phyloP scores from a whole-genome alignment of 2,797 vertebrate genomes.

The Phalloptychus januarius region DNA sequence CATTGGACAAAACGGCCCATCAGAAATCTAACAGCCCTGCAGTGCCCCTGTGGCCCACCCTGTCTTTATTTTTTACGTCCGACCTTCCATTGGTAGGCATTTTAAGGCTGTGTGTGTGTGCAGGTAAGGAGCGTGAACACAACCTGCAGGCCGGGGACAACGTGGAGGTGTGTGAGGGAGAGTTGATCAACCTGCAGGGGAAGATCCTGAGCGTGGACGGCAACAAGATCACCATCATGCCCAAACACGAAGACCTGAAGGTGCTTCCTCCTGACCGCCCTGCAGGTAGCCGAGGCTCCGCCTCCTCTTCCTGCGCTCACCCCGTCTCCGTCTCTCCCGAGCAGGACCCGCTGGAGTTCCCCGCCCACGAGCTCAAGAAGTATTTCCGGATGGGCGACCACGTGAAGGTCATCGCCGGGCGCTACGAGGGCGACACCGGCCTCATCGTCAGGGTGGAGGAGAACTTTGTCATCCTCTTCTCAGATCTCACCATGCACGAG shows the following conservation, averaged over 20 bases:
- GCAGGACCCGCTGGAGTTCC: slow-evolving; percentile 95
- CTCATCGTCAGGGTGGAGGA: slow-evolving; percentile 95
- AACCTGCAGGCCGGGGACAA: slow-evolving; percentile 96
- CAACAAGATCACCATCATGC: slow-evolving; percentile 98
- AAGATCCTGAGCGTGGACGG: slow-evolving; percentile 96
- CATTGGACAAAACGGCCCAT: too few species aligned
- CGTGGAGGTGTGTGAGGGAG: slow-evolving; percentile 96
- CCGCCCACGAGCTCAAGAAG: slow-evolving; percentile 91
- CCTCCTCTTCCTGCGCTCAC: neutral
- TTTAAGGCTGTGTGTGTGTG: neutral
- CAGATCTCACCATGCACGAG: slow-evolving; percentile 98
- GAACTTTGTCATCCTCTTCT: slow-evolving; percentile 96
- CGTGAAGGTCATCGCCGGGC: slow-evolving; percentile 94
- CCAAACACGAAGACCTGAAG: slow-evolving; percentile 96
- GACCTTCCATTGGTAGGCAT: neutral
- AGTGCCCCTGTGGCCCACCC: too few species aligned
- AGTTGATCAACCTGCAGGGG: slow-evolving; percentile 96
- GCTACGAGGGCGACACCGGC: slow-evolving; percentile 94
- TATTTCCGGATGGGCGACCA: slow-evolving; percentile 98
- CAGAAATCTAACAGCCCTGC: too few species aligned
- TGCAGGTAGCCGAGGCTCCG: neutral
- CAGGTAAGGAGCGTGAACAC: slow-evolving; percentile 95
- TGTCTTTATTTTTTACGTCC: too few species aligned
- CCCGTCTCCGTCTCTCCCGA: neutral
- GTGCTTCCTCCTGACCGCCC: slow-evolving; percentile 64